These are phyloP conservation scores for Phyllostomus hastatus DNA, from an alignment of 2,113 vertebrate genomes.

Conservation along the genomic window DNA sequence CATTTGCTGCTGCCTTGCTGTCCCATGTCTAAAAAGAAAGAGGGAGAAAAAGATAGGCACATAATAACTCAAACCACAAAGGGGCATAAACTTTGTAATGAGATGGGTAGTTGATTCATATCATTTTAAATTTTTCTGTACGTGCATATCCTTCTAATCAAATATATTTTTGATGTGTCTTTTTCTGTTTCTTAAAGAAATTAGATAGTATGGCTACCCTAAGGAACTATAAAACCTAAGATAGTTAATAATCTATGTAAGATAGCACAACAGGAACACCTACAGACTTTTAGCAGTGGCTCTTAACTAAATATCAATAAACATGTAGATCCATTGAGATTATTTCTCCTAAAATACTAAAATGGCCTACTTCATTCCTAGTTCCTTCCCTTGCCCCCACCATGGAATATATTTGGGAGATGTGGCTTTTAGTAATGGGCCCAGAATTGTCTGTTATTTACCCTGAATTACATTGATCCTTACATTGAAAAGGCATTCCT, in stretches of 20 bases:
- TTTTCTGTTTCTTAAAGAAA: neutral
- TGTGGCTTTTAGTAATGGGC: neutral
- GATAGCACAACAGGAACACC: neutral
- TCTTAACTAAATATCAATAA: neutral
- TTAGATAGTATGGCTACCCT: neutral
- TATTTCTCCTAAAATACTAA: neutral
- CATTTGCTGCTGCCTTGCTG: neutral
- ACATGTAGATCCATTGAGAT: neutral
- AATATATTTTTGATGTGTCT: neutral
- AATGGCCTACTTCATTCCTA: neutral
- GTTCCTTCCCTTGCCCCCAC: neutral
- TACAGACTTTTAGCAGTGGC: neutral
- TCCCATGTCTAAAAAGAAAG: slow-evolving; percentile 56
- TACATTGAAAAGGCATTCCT: neutral
- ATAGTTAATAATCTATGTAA: neutral
- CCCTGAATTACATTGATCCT: neutral
- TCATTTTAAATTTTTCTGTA: neutral
- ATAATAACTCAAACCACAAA: neutral
- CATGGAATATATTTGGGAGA: neutral
- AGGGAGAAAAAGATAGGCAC: neutral
- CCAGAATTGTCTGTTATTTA: neutral
- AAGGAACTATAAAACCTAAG: neutral
- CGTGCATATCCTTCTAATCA: neutral
- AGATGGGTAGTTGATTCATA: neutral
- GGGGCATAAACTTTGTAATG: neutral